Evolutionary conservation across 2,797 vertebrate genomes (phyloP).

Genomic region (Myiothlypis coronata): DNA sequence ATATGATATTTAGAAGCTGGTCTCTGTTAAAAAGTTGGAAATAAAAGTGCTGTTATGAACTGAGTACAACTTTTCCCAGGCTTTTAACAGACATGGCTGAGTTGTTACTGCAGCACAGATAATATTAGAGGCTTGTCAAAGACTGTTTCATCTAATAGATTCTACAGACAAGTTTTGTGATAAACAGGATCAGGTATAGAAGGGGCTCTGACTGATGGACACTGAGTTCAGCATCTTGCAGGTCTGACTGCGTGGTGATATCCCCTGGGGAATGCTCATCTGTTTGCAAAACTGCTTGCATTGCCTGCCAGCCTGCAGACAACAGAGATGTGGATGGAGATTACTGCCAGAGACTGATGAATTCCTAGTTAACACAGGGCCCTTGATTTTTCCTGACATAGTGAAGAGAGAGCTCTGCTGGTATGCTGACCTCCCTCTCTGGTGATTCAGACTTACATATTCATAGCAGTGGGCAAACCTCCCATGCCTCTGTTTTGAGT

Average conservation of each 20-base stretch:
- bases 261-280: background rate
- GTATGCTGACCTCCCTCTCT: background rate
- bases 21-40: constrained; percentile 46
- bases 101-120: background rate
- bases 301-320: background rate
- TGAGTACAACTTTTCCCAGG: background rate
- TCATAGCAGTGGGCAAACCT: background rate
- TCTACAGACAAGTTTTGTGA: background rate
- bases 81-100: background rate
- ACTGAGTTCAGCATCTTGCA: background rate
- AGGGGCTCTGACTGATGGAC: background rate
- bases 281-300: background rate
- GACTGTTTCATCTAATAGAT: background rate
- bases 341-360: background rate
- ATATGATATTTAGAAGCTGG: constrained; percentile 36
- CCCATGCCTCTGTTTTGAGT: constrained; percentile 43
- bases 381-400: background rate
- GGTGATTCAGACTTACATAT: background rate
- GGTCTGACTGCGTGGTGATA: background rate
- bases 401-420: background rate
- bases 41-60: constrained; percentile 43
- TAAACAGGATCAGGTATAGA: background rate
- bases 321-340: background rate
- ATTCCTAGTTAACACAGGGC: background rate
- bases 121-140: constrained; percentile 1